Evolutionary conservation across 2,797 vertebrate species (phyloP).

Genomic region (Chromis chromis): DNA sequence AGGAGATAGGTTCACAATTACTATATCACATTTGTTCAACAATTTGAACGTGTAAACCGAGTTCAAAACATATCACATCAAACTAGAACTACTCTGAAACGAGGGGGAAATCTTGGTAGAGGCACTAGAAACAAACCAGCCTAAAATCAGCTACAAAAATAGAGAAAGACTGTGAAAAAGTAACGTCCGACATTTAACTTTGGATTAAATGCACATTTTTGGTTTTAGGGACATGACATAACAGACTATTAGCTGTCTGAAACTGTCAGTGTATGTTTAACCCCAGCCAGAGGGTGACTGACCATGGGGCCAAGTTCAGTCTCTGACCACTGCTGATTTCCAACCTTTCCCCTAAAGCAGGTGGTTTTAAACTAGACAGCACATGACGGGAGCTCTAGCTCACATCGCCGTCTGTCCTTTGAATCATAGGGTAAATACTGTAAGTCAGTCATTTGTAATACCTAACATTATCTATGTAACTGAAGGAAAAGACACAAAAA

Average conservation of each 20-base stretch:
- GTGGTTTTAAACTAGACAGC: constrained; percentile 40
- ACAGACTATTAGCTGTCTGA: constrained; percentile 21
- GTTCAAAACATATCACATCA: not conserved
- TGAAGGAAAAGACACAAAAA: not conserved
- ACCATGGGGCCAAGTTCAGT: constrained; percentile 70
- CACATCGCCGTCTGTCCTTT: constrained; percentile 20
- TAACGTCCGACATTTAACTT: not conserved
- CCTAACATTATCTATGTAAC: not conserved
- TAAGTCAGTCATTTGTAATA: not conserved
- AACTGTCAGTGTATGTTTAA: constrained; percentile 68
- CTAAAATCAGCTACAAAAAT: not conserved
- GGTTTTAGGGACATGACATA: constrained; percentile 4
- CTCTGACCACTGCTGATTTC: constrained; percentile 49
- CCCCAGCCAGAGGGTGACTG: constrained; percentile 68
- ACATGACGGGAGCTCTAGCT: constrained; percentile 14
- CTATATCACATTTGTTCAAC: not conserved
- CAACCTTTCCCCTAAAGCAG: constrained; percentile 65
- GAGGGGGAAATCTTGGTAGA: too few relatives aligned
- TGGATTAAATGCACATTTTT: constrained; percentile 16
- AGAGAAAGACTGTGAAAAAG: constrained; percentile 10
- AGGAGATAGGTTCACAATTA: not conserved
- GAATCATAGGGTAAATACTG: not conserved
- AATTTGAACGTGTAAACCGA: not conserved
- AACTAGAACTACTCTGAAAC: not conserved
- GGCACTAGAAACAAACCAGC: not conserved